These are phyloP conservation scores for Astreopora myriophthalma DNA, from an alignment of 64 coral and sea anemone species.

Conservation along the genomic window DNA sequence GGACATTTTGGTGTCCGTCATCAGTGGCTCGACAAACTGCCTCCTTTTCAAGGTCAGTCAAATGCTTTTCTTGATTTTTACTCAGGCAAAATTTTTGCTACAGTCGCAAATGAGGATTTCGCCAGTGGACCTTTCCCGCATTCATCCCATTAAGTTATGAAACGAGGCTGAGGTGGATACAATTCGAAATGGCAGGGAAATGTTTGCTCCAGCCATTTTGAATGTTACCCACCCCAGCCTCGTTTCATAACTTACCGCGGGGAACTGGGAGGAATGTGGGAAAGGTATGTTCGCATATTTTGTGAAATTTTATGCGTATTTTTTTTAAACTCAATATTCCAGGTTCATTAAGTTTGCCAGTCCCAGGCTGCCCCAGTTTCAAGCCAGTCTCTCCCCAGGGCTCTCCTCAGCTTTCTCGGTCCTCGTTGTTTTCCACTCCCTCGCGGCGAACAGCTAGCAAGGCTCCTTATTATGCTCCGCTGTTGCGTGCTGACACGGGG, in stretches of 20 bases:
- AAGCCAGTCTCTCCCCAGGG: slow-evolving; percentile 27
- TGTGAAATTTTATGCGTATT: background rate
- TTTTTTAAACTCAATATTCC: background rate
- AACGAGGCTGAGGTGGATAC: too few relatives aligned
- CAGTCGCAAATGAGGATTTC: too few relatives aligned
- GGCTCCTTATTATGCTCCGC: background rate
- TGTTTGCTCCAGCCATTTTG: too few relatives aligned
- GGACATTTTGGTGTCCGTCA: slow-evolving; percentile 52
- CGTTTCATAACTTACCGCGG: too few relatives aligned
- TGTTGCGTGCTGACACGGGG: background rate
- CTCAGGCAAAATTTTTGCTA: too few relatives aligned
- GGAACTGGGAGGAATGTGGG: too few relatives aligned
- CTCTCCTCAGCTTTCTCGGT: slow-evolving; percentile 42
- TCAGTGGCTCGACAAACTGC: slow-evolving; percentile 39
- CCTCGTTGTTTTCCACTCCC: background rate
- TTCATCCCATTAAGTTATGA: too few relatives aligned
- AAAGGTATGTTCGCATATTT: too few relatives aligned
- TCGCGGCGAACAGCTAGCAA: background rate
- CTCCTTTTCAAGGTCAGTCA: slow-evolving; percentile 53
- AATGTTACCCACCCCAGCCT: too few relatives aligned
- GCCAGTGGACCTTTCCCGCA: too few relatives aligned
- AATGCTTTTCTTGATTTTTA: background rate
- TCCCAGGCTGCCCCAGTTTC: slow-evolving; percentile 31
- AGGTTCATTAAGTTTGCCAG: background rate
- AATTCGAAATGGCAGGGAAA: too few relatives aligned